Conservation (phyloP, 2,113 vertebrate genomes). For the Corythornis cristatus region DNA sequence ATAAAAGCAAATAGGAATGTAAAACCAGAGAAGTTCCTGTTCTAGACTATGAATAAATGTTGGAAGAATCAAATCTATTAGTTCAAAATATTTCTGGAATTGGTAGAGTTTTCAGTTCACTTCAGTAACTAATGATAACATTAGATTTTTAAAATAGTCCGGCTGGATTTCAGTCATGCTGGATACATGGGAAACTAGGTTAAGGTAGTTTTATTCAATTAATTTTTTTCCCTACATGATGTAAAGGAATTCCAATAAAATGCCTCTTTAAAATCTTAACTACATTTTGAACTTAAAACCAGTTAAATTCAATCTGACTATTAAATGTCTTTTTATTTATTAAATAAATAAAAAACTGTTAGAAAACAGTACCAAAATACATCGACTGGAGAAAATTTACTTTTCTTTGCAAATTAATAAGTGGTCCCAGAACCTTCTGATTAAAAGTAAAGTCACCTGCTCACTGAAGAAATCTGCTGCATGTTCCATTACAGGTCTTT, state of each 20-base stretch:
- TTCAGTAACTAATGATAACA: not conserved
- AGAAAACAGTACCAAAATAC: not conserved
- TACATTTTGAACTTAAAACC: not conserved
- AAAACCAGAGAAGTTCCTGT: not conserved
- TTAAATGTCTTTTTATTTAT: not conserved
- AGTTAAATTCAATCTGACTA: not conserved
- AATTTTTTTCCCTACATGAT: not conserved
- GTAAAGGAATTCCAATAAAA: not conserved
- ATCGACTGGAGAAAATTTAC: not conserved
- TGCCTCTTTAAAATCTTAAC: not conserved
- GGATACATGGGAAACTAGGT: not conserved
- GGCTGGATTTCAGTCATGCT: not conserved
- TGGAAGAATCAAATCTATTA: not conserved
- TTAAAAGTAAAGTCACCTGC: constrained; percentile 1
- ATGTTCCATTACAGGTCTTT: not conserved
- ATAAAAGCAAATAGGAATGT: not conserved
- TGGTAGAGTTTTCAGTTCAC: not conserved
- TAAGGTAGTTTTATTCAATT: not conserved
- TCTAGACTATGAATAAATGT: not conserved
- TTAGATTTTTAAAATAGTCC: not conserved
- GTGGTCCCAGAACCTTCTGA: not conserved
- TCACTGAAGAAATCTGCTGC: not conserved
- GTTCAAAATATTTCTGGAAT: not conserved
- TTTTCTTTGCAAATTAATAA: not conserved
- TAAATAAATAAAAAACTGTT: not conserved